Evolutionary conservation across 2,888 invertebrate genomes (phyloP), one percentile per base, ranked within the genome.

Genomic region (Sarcophaga subvicina): DNA sequence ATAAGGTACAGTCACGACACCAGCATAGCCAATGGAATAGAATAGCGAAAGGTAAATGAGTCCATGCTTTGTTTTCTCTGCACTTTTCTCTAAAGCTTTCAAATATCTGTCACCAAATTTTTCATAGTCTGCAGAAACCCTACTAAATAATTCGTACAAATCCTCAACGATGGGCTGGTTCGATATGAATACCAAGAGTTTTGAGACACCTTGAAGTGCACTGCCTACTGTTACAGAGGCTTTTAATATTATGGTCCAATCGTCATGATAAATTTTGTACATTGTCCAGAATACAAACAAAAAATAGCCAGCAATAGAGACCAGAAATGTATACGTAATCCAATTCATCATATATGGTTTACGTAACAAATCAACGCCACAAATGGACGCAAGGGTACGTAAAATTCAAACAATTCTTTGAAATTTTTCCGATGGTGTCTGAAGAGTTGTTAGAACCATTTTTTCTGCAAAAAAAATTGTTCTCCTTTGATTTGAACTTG

Each of bases 181-280:
- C 0, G 27, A 8, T 12, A 90, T 10, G 12, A 63, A 89, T n/a
- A 86, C 59, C 11, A 76, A 47, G 0, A 90, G 14, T 66, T 90
- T 90, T 20, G 83, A 83, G 0, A 70, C 6, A 3, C 88, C 90
- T 14, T 90, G 90, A 0, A 89, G 0, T 0, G 88, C 90, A 37
- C 88, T 89, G 60, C 90, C 89, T 27, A 88, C 25, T 88, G 89
- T 90, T 22, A 88, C 88, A 0, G 76, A 78, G 0, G 89, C 89
- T 71, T 89, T 88, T 17, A 90, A 54, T 25, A 88, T 5, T 20
- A 88, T 88, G 60, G 86, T 89, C 89, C 88, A 89, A 63, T 88
- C 82, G 3, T 88, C 87, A 4, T 83, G 69, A 62, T 83, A 84
- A 17, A 88, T 73, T 11, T 72, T 66, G 1, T 75, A 2, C 17